Evolutionary conservation across 2,888 invertebrate species (phyloP), one percentile per base, ranked within the genome.

Genomic region (Agapostemon virescens): DNA sequence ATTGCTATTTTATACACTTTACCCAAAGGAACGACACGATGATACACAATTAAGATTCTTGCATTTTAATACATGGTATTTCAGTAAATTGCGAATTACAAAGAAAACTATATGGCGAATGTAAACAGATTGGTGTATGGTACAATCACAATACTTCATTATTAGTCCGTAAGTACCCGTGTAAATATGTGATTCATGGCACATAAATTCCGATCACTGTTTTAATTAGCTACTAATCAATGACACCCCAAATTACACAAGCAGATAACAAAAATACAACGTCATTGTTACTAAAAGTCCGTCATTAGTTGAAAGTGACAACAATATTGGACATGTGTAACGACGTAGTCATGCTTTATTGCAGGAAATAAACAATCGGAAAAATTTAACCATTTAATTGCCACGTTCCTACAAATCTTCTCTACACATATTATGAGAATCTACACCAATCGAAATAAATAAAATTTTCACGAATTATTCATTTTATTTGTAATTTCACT

Each of bases 281-380:
- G 36, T 63, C 63, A 63, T 36, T 63, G 63, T 63, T n/a, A 13
- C n/a, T 63, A 63, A n/a, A 20, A n/a, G n/a, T n/a, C 4, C n/a
- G 63, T 63, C n/a, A 36, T 63, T 36, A 1, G n/a, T 36, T 36
- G 5, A 36, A 36, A 36, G 36, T 63, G 63, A 36, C 63, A 36
- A 36, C 36, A 33, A 36, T 13, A 63, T 63, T 63, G 11, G n/a
- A n/a, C 36, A 1, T 13, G n/a, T 63, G 9, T 1, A 9, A 7
- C 20, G 20, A 20, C 9, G 20, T 30, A 20, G 3, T 20, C 20
- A 33, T 20, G 15, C 1, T 33, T 20, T 58, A 17, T 63, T n/a
- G 13, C n/a, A 20, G 7, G 33, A 36, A n/a, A 13, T 9, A 20
- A 36, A 63, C 36, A 36, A 55, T 26, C 20, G 23, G 13, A 23